Evolutionary conservation across 35 echinoderm and acorn worm genomes (phyloP).

Genomic region (Apostichopus japonicus): DNA sequence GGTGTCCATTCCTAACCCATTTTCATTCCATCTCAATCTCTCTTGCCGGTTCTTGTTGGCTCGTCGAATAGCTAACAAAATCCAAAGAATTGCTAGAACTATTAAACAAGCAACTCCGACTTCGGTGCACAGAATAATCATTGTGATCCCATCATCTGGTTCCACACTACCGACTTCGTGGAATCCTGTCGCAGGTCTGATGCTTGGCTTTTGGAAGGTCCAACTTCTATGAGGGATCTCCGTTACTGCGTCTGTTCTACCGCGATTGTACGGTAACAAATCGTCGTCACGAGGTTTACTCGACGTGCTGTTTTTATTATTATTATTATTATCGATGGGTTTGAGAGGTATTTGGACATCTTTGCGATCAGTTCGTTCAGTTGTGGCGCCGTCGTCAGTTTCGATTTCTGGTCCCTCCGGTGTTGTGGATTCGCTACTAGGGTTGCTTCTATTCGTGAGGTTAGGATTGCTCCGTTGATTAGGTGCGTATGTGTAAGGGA

Average conservation of each 20-base stretch:
- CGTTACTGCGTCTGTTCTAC: background rate
- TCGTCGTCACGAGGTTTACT: background rate
- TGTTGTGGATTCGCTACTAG: background rate
- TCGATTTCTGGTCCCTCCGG: background rate
- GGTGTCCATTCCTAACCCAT: background rate
- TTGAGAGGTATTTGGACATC: background rate
- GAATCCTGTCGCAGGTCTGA: background rate
- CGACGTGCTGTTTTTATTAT: background rate
- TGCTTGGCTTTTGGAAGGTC: background rate
- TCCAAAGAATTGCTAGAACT: slow-evolving; percentile 22
- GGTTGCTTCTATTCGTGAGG: background rate
- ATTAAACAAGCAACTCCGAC: slow-evolving; percentile 19
- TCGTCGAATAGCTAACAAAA: slow-evolving; percentile 22
- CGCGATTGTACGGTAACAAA: background rate
- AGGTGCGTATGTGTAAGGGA: slow-evolving; percentile 10
- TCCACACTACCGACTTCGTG: background rate
- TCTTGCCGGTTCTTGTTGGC: background rate
- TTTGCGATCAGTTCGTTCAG: background rate
- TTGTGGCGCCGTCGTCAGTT: background rate
- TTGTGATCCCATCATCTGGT: background rate
- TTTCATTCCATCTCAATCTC: background rate
- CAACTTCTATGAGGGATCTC: background rate
- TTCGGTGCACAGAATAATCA: slow-evolving; percentile 35
- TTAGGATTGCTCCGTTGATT: background rate
- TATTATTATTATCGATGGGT: background rate